These are phyloP conservation scores for Pardosa pseudoannulata DNA, from an alignment of 2,888 invertebrate species.

Conservation along the genomic window DNA sequence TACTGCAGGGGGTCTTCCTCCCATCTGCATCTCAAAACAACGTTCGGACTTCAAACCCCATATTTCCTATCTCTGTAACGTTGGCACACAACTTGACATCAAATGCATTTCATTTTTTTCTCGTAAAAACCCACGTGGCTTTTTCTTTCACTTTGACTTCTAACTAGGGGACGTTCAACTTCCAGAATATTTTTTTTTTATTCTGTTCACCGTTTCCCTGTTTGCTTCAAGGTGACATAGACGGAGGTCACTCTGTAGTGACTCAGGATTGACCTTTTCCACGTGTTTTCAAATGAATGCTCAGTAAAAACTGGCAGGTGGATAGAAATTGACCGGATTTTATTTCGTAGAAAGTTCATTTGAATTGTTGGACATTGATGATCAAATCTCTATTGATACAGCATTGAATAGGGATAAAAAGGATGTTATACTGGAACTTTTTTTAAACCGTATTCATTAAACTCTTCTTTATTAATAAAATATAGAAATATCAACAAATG, in stretches of 20 bases:
- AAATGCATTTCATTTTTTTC: conserved; percentile 2
- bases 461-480: too few species aligned
- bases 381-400: neutral
- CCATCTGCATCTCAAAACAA: neutral
- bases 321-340: neutral
- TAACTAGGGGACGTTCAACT: conserved; percentile 5
- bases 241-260: conserved; percentile 14
- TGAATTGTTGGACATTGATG: neutral
- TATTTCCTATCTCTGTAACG: neutral
- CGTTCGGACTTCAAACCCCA: neutral
- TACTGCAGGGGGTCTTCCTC: neutral
- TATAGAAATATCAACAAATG: too few species aligned
- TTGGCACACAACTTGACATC: neutral
- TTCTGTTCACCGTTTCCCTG: neutral
- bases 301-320: conserved; percentile 5
- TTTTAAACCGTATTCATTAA: too few species aligned
- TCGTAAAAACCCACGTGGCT: neutral
- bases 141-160: neutral
- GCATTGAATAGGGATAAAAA: too few species aligned
- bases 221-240: conserved; percentile 19
- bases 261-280: conserved; percentile 15
- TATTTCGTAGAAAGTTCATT: neutral
- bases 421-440: too few species aligned
- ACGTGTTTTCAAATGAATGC: conserved; percentile 2
- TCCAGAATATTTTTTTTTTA: neutral